Evolutionary conservation across 2,888 invertebrate genomes (phyloP), one percentile per base, ranked within the genome.

Genomic region (Nymphalis c-album): DNA sequence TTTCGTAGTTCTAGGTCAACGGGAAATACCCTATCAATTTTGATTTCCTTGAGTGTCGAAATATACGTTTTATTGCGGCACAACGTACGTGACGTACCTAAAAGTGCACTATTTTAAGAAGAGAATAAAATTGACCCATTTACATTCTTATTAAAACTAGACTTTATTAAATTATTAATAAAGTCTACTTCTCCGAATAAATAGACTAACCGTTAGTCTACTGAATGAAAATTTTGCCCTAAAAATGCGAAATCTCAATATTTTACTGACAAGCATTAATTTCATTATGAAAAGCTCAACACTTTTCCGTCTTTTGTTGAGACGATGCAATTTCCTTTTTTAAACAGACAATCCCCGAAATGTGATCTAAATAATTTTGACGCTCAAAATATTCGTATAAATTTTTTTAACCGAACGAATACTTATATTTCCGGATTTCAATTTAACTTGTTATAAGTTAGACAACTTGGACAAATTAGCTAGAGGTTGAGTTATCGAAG

Each of bases 401-500:
- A 81, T 80, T 46, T 78, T 76, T 74, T 73, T 74, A 74, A 70
- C 75, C 70, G 72, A 66, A 74, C 73, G 75, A 76, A 77, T 79
- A 80, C 78, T 77, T 75, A 77, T 80, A 80, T 79, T 82, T 78
- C 77, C 76, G 78, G 85, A 83, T 88, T 88, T 87, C 86, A 88
- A 89, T 89, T 88, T 88, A 88, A 88, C 86, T 88, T 88, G 83
- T 82, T 86, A 85, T 85, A 86, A 88, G 81, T 85, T 85, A 78
- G 68, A 74, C 76, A 85, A 86, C 77, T 86, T 80, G 81, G 80
- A 77, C 79, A 84, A 87, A 87, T 87, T 86, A 86, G 79, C 79
- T 74, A 69, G 71, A 73, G 75, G 77, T 76, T 70, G 74, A 81
- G 79, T 80, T 83, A 77, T 70, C 64, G 72, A 71, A 77, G 78